A percentile compares a stretch with the other conserved stretches of the same genome.
Conservation (phyloP, 1,140 invertebrate genomes). For the Apis laboriosa region DNA sequence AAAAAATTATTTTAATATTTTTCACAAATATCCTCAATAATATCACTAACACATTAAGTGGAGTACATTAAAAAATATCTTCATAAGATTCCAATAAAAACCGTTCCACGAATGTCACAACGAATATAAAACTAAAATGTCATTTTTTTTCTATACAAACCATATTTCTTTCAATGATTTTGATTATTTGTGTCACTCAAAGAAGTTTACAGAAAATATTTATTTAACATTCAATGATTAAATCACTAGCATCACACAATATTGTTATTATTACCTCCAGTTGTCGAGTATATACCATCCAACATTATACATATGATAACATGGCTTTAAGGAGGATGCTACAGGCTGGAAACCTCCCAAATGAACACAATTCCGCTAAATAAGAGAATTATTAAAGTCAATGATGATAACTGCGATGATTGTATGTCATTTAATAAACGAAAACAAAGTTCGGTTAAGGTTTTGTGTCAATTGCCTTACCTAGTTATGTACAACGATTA, state of each 20-base stretch:
- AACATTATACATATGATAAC: constrained; percentile 62
- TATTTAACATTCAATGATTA: neutral
- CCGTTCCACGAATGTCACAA: neutral
- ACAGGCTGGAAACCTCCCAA: constrained; percentile 35
- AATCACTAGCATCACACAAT: neutral
- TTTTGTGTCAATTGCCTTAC: constrained; percentile 65
- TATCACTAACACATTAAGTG: neutral
- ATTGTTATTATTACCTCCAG: constrained; percentile 56
- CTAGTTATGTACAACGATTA: constrained; percentile 59
- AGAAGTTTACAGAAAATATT: neutral
- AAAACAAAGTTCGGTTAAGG: constrained; percentile 12
- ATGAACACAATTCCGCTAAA: constrained; percentile 39
- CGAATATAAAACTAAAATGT: neutral
- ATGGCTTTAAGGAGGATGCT: constrained; percentile 41
- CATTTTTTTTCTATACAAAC: neutral
- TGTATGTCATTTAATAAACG: neutral
- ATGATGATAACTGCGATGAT: neutral
- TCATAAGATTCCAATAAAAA: no score
- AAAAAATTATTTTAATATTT: neutral
- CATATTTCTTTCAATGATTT: neutral
- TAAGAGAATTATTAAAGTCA: constrained; percentile 41
- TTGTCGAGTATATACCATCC: constrained; percentile 51
- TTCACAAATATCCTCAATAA: neutral
- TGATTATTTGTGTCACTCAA: neutral
- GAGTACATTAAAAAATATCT: neutral